Conservation (phyloP, 1,140 invertebrate genomes). For the Sinonovacula constricta region DNA sequence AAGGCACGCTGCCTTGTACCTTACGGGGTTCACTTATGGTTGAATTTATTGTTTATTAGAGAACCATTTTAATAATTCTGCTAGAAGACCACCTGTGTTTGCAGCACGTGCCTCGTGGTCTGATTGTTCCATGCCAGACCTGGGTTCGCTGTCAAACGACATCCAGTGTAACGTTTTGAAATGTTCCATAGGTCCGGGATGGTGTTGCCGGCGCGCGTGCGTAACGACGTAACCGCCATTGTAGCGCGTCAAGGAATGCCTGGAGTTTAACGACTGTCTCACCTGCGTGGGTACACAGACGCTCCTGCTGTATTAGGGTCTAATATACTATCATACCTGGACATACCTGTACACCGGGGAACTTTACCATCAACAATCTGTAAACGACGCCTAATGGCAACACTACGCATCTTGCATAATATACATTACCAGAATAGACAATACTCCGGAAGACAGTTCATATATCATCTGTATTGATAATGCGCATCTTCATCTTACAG, state of each 20-base stretch:
- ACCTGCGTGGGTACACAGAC: slow-evolving; percentile 38
- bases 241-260: neutral
- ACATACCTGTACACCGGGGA: no score
- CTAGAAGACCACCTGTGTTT: slow-evolving; percentile 35
- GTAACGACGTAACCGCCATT: neutral
- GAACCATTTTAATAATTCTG: slow-evolving; percentile 41
- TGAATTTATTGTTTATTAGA: slow-evolving; percentile 54
- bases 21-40: slow-evolving; percentile 41
- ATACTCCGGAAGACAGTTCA: no score
- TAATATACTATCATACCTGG: no score
- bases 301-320: no score
- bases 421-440: no score
- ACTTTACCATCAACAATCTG: no score
- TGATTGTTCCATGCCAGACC: neutral
- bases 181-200: neutral
- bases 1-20: neutral
- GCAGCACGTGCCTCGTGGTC: neutral
- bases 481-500: no score
- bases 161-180: neutral
- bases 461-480: no score
- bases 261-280: neutral
- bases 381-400: no score
- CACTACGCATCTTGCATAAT: no score
- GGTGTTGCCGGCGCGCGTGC: neutral
- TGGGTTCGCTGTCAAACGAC: neutral